Evolutionary conservation across 2,888 invertebrate species (phyloP), one percentile per base, ranked within the genome.

Genomic region (Pimpla rufipes): DNA sequence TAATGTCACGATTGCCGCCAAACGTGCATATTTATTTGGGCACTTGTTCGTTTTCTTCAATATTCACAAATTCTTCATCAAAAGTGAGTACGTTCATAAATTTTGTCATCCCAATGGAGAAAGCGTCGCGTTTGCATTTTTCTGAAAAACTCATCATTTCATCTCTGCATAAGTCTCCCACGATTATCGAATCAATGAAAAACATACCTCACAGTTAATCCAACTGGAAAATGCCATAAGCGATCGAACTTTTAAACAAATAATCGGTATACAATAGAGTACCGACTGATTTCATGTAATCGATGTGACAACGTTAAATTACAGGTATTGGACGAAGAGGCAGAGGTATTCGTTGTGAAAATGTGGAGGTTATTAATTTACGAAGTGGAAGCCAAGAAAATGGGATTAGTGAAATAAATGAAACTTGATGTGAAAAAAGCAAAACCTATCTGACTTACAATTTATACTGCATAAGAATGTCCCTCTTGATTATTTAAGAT

Each of bases 321-420:
- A 3, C 93, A 99, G 99, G 99, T 99, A 88, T 95, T 99, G 91
- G 99, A 99, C 93, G 99, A 99, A 93, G 99, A 99, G 94, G 99
- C 99, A 3, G 99, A 99, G 94, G 99, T 99, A 88, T 99, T 99
- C 95, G 99, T 99, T 90, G 99, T 99, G 86, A 99, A 99, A 96
- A 98, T 99, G 99, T 99, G 99, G 99, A 96, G 99, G 88, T 95
- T 99, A 91, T 95, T 99, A 86, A 99, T 99, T 90, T 99, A 99
- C 94, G 99, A 99, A 96, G 98, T 99, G 89, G 99, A 99, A 95
- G 99, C 99, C 79, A 99, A 99, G 94, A 98, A 98, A 94, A 95
- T 97, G 93, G 99, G 98, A 87, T 95, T 98, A 93, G 96, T 96
- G 89, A 97, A 97, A 94, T 95, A 95, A 94, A 88, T 83, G 78